Base-by-base conservation (phyloP, 2,888 invertebrate species). In the Eudasyphora cyanicolor region DNA sequence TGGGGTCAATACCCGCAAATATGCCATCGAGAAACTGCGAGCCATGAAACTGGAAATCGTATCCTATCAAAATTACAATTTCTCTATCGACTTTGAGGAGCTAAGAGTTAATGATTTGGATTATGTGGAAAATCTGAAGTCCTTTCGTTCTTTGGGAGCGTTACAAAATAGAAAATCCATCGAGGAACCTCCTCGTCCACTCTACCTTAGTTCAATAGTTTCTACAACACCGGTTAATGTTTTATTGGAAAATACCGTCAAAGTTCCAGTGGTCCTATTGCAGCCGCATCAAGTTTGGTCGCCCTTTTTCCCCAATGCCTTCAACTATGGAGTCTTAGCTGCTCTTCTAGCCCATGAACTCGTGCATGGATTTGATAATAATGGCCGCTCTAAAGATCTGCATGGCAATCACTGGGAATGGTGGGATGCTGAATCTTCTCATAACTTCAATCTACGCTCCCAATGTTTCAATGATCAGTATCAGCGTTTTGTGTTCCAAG, bases 351-450 rank as follows among this genome's bases (percentile, higher is more conserved):
- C 89, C 0, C 91, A 91, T 19, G 91, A 91, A 76, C 74, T 91
- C 0, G 88, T 91, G 14, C 91, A 91, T 49, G 90, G 90, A 3
- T 91, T 91, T 64, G 91, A 91, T 67, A 89, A 89, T 21, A 76
- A 76, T 2, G 91, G 91, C 0, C 89, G 90, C 0, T 87, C 86
- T 14, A 90, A 87, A 54, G 90, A 91, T 82, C 86, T 87, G 1
- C 54, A 76, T 1, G 90, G 90, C 38, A 88, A 89, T 27, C 75
- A 83, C 2, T 82, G 86, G 0, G 87, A 89, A 35, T 91, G 91
- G 91, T 91, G 90, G 90, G 90, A 90, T 73, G 81, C 82, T 0
- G 62, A 71, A 5, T 90, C 91, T 2, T 85, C 87, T 0, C 1
- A 1, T 0, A 74, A 85, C 1, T 91, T 90, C 74, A 82, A 86